Conservation (phyloP, 2,888 invertebrate genomes). For the Muscina levida region DNA sequence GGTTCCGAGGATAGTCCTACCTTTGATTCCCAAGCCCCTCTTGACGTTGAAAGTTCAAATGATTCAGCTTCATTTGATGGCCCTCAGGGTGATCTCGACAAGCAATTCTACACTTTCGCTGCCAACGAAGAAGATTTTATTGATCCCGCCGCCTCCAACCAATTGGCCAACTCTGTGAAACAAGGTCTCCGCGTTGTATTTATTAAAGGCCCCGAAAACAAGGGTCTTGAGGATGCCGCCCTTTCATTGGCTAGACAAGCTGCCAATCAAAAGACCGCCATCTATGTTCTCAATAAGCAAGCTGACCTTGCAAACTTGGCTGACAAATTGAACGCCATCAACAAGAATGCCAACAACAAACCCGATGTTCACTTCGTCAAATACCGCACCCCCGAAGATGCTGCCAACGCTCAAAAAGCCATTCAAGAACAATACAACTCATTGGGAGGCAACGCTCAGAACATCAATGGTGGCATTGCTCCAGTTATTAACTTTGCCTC, state of each 20-base stretch:
- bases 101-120: constrained; percentile 75
- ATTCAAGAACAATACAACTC: constrained; percentile 70
- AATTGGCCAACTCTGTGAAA: constrained; percentile 40
- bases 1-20: not conserved
- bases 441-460: constrained; percentile 69
- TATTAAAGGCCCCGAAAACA: constrained; percentile 72
- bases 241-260: constrained; percentile 70
- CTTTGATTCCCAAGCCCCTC: not conserved
- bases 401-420: constrained; percentile 69
- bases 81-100: constrained; percentile 68
- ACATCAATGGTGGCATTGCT: constrained; percentile 73
- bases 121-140: constrained; percentile 76
- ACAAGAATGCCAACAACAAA: constrained; percentile 70
- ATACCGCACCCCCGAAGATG: constrained; percentile 71
- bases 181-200: constrained; percentile 23
- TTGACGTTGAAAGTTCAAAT: not conserved
- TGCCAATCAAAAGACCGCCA: constrained; percentile 71
- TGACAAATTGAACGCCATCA: constrained; percentile 68
- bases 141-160: constrained; percentile 67
- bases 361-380: constrained; percentile 73
- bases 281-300: constrained; percentile 75
- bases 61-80: not conserved
- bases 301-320: constrained; percentile 70
- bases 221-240: constrained; percentile 70
- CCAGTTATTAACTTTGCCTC: constrained; percentile 70